A percentile compares a stretch with the other conserved stretches of the same genome.
Conservation (phyloP, 2,888 invertebrate species). For the Eurytoma californica region DNA sequence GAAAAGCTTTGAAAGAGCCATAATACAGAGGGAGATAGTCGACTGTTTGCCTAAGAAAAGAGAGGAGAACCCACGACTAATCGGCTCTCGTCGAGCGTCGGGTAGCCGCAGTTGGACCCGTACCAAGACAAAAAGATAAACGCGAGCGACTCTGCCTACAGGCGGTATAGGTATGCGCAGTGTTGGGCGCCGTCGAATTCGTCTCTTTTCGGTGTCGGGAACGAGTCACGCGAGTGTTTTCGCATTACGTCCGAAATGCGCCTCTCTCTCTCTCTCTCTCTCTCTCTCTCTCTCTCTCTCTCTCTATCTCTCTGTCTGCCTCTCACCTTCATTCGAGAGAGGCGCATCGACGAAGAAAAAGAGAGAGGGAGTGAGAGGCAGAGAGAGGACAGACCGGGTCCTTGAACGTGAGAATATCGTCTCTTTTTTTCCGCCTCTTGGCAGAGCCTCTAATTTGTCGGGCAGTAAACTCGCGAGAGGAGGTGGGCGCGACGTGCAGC, state of each 20-base stretch:
- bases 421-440: not conserved
- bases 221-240: too few relatives aligned
- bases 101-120: constrained; percentile 15
- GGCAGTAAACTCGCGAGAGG: not conserved
- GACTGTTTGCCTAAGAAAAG: too few relatives aligned
- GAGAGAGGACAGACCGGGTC: not conserved
- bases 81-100: constrained; percentile 3
- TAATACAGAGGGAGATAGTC: too few relatives aligned
- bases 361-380: too few relatives aligned
- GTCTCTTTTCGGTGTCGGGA: not conserved
- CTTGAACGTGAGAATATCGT: not conserved
- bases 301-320: too few relatives aligned
- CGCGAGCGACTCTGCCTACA: too few relatives aligned
- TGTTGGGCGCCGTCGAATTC: not conserved
- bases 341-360: too few relatives aligned
- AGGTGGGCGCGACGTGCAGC: not conserved
- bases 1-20: too few relatives aligned
- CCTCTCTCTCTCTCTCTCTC: too few relatives aligned
- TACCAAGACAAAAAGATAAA: constrained; percentile 41
- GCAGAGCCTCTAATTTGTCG: constrained; percentile 5
- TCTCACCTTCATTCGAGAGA: too few relatives aligned
- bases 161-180: not conserved
- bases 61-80: constrained; percentile 4
- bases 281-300: too few relatives aligned
- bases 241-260: not conserved